These are phyloP conservation scores for Dolichomitus sp. DNA, from an alignment of 2,888 invertebrate species.

Conservation along the genomic window DNA sequence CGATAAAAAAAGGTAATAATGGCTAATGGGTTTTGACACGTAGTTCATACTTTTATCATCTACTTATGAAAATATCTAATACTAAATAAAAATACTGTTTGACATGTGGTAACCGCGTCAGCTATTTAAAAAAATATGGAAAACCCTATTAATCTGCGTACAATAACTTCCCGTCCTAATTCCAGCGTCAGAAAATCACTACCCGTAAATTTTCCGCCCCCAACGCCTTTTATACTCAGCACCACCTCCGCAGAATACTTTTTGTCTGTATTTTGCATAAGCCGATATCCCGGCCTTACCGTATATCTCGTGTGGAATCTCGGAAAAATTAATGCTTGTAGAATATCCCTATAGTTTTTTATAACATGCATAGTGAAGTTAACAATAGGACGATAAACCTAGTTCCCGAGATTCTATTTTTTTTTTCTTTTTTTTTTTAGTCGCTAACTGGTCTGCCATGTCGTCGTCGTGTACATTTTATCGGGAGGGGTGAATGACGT, in stretches of 20 bases:
- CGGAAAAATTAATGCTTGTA: conserved; percentile 51
- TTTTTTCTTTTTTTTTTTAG: conserved; percentile 6
- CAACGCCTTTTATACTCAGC: not conserved
- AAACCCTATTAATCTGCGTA: not conserved
- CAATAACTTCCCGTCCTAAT: not conserved
- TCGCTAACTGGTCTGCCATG: conserved; percentile 11
- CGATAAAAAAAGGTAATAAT: too few relatives aligned
- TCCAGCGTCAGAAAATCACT: not conserved
- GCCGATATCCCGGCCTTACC: conserved; percentile 48
- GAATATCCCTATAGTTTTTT: conserved; percentile 19
- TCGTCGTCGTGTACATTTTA: conserved; percentile 43
- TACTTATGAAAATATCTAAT: not conserved
- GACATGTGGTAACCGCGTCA: too few relatives aligned
- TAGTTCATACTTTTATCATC: not conserved
- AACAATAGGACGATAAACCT: conserved; percentile 61
- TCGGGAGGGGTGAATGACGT: conserved; percentile 24
- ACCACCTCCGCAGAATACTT: conserved; percentile 1
- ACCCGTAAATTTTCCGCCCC: not conserved
- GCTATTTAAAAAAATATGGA: not conserved
- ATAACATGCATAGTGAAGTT: conserved; percentile 15
- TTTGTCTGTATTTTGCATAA: not conserved
- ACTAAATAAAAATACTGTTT: not conserved
- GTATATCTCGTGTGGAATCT: conserved; percentile 32
- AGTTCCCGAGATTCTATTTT: conserved; percentile 20
- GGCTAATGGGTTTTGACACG: too few relatives aligned